phyloP scores from a whole-genome alignment of 2,888 invertebrate species.

The Lasioglossum vierecki region DNA sequence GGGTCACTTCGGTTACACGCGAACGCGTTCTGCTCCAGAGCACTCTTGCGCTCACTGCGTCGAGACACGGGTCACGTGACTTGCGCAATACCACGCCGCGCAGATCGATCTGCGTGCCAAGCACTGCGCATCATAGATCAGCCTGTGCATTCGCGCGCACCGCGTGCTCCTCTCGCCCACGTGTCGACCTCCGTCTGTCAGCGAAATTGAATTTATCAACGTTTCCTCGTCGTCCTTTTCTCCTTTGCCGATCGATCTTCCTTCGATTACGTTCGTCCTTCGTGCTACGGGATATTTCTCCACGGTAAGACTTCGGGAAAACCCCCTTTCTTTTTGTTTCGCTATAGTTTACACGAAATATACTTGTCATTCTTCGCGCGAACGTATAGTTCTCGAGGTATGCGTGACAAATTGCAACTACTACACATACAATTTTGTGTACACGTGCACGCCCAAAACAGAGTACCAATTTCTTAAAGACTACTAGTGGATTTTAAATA shows the following conservation, averaged over 20 bases:
- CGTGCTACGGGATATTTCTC: not conserved
- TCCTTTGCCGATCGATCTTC: not conserved
- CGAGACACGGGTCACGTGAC: conserved; percentile 57
- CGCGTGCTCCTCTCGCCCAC: conserved; percentile 2
- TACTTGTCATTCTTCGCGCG: too few relatives aligned
- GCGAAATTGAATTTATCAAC: not conserved
- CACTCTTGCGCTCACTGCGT: conserved; percentile 17
- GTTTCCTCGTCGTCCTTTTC: not conserved
- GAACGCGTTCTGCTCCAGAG: not conserved
- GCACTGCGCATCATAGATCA: not conserved
- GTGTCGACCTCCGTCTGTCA: not conserved
- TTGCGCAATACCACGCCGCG: not conserved
- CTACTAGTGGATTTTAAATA: too few relatives aligned
- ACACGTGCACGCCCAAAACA: too few relatives aligned
- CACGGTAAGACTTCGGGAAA: too few relatives aligned
- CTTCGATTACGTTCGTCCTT: not conserved
- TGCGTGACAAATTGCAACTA: too few relatives aligned
- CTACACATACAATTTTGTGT: too few relatives aligned
- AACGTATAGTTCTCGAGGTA: too few relatives aligned
- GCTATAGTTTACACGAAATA: too few relatives aligned
- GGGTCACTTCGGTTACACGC: not conserved
- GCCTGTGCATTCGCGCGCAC: not conserved
- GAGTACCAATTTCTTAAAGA: too few relatives aligned
- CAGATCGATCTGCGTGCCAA: conserved; percentile 54
- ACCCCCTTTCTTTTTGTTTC: too few relatives aligned